Base-by-base conservation (phyloP, 1,140 invertebrate species). In the Copidosoma floridanum region DNA sequence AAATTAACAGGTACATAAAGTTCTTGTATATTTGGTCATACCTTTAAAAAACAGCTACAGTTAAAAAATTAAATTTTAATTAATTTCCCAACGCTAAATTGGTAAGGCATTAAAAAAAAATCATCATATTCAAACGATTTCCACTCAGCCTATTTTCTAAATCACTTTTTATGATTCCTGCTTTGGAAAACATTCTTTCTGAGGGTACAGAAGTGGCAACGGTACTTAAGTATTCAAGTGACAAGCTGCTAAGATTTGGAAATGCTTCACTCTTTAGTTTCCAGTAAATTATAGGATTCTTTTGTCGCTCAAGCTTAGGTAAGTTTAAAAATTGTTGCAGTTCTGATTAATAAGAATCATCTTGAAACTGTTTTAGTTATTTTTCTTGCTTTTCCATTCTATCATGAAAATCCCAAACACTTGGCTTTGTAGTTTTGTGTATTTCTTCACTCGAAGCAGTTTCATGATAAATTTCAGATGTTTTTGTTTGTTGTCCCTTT, bases 181-280 rank as follows among this genome's bases (percentile, higher is more conserved):
- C 32, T 16, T 40, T 40, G 4, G 38, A 40, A 29, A 59, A 66
- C 41, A 67, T 41, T 20, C 65, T 54, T 61, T 73, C 65, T 12
- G 61, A 65, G 0, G 71, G 68, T 1, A 71, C 70, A 12, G 70
- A 71, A n/a, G 67, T 71, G 12, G 63, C 68, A 23, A 71, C 57
- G 16, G 61, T 38, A 14, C 59, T 14, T 32, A 69, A 47, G 44
- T 55, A 57, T 51, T 63, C 44, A 29, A 56, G 38, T 0, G 68
- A 64, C 6, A 68, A 18, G 53, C 62, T 55, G n/a, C 61, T 65
- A 12, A 72, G 37, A 16, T 26, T 32, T n/a, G 68, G 67, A 57
- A 67, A 72, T 24, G 65, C 65, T 16, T 67, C 60, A 12, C 65
- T 32, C 12, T 54, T 52, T 29, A 64, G n/a, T n/a, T n/a, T 53